Percentiles rank a stretch among this genome's conserved stretches.
phyloP scores from a whole-genome alignment of 2,113 vertebrate genomes.

The Hirundichthys speculiger region DNA sequence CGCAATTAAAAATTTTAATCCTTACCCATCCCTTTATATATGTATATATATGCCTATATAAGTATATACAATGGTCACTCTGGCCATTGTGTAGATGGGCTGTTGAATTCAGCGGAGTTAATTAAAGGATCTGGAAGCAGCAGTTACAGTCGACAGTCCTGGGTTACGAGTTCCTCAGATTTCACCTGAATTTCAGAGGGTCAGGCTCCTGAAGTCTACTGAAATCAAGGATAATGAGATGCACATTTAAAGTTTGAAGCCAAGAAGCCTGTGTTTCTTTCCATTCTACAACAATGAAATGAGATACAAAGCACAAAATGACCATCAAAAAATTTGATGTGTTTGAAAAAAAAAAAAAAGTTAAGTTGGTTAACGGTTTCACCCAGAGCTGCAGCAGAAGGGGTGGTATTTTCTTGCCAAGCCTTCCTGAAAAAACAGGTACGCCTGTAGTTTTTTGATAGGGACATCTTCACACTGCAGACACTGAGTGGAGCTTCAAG shows the following conservation, averaged over 20 bases:
- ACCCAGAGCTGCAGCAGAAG: constrained; percentile 42
- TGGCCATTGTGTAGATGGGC: too few species aligned
- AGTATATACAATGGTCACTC: too few species aligned
- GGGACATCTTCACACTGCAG: constrained; percentile 77
- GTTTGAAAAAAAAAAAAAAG: constrained; percentile 26
- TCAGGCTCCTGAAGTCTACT: constrained; percentile 28
- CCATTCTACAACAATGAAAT: constrained; percentile 5
- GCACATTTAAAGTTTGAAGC: constrained; percentile 22
- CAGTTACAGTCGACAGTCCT: neutral
- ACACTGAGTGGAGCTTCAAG: constrained; percentile 72
- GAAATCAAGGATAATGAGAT: constrained; percentile 27
- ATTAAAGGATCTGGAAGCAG: neutral
- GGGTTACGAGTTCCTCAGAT: neutral
- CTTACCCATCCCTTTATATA: too few species aligned
- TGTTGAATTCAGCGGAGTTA: neutral
- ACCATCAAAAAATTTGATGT: constrained; percentile 44
- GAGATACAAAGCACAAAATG: constrained; percentile 52
- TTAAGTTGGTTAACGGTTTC: constrained; percentile 63
- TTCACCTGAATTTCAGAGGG: constrained; percentile 19
- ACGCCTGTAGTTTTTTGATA: constrained; percentile 77
- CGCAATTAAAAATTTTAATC: too few species aligned
- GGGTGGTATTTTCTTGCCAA: constrained; percentile 62
- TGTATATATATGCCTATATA: too few species aligned
- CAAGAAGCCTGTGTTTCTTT: constrained; percentile 1
- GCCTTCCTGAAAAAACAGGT: constrained; percentile 75